phyloP scores from a whole-genome alignment of 2,888 invertebrate genomes.

The Hirtodrosophila duncani region DNA sequence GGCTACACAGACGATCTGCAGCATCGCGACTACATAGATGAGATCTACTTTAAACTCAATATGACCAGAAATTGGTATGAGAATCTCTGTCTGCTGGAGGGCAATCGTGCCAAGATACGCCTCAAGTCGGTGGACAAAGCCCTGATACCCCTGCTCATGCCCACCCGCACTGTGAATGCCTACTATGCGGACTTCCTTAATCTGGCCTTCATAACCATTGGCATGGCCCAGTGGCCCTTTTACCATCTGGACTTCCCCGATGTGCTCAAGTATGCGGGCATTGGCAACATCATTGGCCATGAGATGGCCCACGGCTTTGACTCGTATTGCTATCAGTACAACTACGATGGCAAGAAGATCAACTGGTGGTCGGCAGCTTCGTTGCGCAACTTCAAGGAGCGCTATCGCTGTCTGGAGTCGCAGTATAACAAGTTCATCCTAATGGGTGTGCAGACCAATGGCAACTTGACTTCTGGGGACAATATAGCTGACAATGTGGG shows the following conservation, averaged over 20 bases:
- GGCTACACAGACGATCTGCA: slow-evolving; percentile 71
- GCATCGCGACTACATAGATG: slow-evolving; percentile 56
- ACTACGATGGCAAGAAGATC: slow-evolving; percentile 70
- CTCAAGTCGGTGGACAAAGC: slow-evolving; percentile 64
- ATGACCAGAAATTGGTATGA: slow-evolving; percentile 58
- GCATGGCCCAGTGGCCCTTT: slow-evolving; percentile 71
- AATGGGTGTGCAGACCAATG: slow-evolving; percentile 68
- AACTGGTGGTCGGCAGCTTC: slow-evolving; percentile 73
- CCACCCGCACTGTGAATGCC: slow-evolving; percentile 73
- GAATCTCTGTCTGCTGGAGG: slow-evolving; percentile 62
- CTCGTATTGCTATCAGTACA: slow-evolving; percentile 68
- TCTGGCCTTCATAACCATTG: slow-evolving; percentile 69
- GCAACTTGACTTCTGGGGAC: slow-evolving; percentile 81
- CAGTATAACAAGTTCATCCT: slow-evolving; percentile 73
- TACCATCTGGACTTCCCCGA: slow-evolving; percentile 65
- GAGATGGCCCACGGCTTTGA: slow-evolving; percentile 76
- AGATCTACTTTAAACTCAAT: slow-evolving; percentile 51
- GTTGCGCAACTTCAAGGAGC: slow-evolving; percentile 70
- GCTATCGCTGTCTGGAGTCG: slow-evolving; percentile 72
- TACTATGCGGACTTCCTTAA: slow-evolving; percentile 74
- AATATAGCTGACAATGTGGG: slow-evolving; percentile 96
- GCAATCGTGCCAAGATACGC: slow-evolving; percentile 50
- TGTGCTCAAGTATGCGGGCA: slow-evolving; percentile 70
- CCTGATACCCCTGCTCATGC: slow-evolving; percentile 63
- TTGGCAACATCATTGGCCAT: slow-evolving; percentile 72